These are phyloP conservation scores for Salvelinus fontinalis DNA, from an alignment of 2,113 vertebrate genomes.

Conservation along the genomic window DNA sequence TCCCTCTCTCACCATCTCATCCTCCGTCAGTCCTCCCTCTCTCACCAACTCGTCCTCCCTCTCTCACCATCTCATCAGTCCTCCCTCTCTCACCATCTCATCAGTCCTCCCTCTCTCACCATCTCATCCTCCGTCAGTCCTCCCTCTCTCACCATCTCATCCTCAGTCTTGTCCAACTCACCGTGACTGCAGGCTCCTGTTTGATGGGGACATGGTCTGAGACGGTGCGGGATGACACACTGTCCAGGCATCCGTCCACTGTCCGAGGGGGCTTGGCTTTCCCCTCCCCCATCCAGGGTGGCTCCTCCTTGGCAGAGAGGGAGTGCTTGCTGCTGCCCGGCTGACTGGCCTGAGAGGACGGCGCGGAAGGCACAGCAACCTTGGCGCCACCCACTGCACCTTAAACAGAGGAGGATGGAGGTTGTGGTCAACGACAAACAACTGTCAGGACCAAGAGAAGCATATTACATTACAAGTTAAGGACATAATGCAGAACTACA, in stretches of 20 bases:
- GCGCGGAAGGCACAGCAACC: conserved; percentile 92
- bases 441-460: too few species aligned
- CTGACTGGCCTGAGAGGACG: conserved; percentile 85
- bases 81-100: too few species aligned
- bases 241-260: conserved; percentile 84
- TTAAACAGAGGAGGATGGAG: conserved; percentile 91
- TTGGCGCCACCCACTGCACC: conserved; percentile 99
- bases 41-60: too few species aligned
- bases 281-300: conserved; percentile 54
- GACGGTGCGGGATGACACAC: conserved; percentile 77
- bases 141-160: too few species aligned
- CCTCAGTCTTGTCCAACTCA: too few species aligned
- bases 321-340: conserved; percentile 88
- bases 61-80: too few species aligned
- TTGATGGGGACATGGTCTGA: conserved; percentile 88
- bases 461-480: too few species aligned
- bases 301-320: conserved; percentile 88
- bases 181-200: conserved; percentile 80
- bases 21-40: too few species aligned
- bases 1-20: too few species aligned
- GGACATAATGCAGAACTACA: too few species aligned
- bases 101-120: too few species aligned
- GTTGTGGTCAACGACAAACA: conserved; percentile 84
- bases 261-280: conserved; percentile 19
- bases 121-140: too few species aligned